These are phyloP conservation scores for Craniophora ligustri DNA, from an alignment of 2,888 invertebrate species.

Conservation along the genomic window DNA sequence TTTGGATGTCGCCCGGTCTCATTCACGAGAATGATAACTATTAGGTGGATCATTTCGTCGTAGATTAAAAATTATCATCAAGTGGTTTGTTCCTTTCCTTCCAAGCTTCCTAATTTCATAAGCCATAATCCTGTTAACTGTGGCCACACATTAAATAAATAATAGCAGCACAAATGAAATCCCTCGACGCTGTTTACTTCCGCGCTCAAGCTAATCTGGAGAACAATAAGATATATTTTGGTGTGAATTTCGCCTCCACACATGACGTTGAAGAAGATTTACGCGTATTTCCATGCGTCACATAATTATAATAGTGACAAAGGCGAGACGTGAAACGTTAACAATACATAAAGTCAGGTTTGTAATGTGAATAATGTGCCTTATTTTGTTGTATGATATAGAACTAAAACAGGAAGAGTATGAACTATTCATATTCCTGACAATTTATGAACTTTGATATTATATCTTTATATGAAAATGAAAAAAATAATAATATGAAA, in stretches of 20 bases:
- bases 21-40: too few species aligned
- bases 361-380: conserved; percentile 8
- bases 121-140: not conserved
- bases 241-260: conserved; percentile 38
- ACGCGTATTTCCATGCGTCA: conserved; percentile 36
- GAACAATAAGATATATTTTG: conserved; percentile 49
- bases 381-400: not conserved
- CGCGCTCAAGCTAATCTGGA: conserved; percentile 40
- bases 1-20: too few species aligned
- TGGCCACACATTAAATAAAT: not conserved
- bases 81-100: too few species aligned
- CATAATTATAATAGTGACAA: conserved; percentile 51
- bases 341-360: conserved; percentile 31
- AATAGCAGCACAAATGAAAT: conserved; percentile 4
- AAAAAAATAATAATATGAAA: too few species aligned
- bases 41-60: too few species aligned
- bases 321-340: conserved; percentile 32
- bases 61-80: too few species aligned
- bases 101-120: too few species aligned
- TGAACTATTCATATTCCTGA: not conserved
- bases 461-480: too few species aligned
- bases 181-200: conserved; percentile 10
- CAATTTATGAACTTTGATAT: too few species aligned
- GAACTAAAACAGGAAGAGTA: not conserved
- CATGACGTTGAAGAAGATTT: conserved; percentile 50